Base-by-base conservation (phyloP, 2,888 invertebrate species). In the Rhagophthalmus giganteus region DNA sequence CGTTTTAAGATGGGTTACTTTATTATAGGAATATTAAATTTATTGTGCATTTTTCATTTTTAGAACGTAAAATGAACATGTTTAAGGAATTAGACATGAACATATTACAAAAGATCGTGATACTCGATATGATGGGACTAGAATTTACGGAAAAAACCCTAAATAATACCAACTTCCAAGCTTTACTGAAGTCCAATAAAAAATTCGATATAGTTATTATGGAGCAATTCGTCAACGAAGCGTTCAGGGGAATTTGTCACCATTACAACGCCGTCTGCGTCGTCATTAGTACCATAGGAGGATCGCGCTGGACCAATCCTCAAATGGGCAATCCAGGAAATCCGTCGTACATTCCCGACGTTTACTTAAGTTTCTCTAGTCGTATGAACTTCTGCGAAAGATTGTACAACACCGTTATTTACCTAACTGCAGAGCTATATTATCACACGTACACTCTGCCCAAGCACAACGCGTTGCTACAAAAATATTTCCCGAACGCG, bases 361-460 rank as follows among this genome's bases (percentile, higher is more conserved):
- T 72, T 2, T 75, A 76, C 47, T 52, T 74, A 38, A 67, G 72
- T 2, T 75, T 65, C 45, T 63, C 69, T 26, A 71, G 78, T 16
- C 66, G 65, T 37, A 79, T 80, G 69, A 77, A 70, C 15, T 82
- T 86, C 55, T 68, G 68, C 63, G 76, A 79, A 58, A 68, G 85
- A 55, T 31, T 83, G 0, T n/a, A 13, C 3, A 67, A 74, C 10
- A 81, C 0, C 65, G 73, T 14, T 85, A 83, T 61, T 2, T 67
- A 70, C 0, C 38, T 74, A 1, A 70, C 60, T 28, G 31, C 28
- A n/a, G n/a, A n/a, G 11, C 34, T 58, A 13, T 62, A 53, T 11
- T 28, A 37, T 2, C 37, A 76, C 27, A 69, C 74, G 1, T 51
- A 54, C 11, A 39, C 49, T 15, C 45, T 55, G 13, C 66, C 66